Evolutionary conservation across 2,888 invertebrate species (phyloP).

Genomic region (Drosophila longiperda): DNA sequence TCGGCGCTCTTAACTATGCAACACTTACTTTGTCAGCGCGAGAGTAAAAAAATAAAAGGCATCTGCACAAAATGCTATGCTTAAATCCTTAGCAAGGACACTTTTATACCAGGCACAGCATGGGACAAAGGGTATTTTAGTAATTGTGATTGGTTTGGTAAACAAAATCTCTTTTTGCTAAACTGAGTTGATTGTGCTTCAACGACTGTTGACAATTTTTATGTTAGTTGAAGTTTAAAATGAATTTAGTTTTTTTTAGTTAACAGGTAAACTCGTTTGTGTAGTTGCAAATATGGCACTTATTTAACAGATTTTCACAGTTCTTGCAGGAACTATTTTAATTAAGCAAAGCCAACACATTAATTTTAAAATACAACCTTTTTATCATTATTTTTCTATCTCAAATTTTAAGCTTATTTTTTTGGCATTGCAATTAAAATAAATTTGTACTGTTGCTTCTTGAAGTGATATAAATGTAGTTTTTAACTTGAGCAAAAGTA

Average conservation of each 20-base stretch:
- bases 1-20: slow-evolving; percentile 60
- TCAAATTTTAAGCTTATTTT: too few species aligned
- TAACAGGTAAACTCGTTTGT: not conserved
- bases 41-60: slow-evolving; percentile 17
- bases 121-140: not conserved
- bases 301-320: not conserved
- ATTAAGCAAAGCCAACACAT: too few species aligned
- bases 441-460: not conserved
- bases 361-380: too few species aligned
- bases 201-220: not conserved
- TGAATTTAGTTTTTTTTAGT: not conserved
- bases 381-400: too few species aligned
- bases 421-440: not conserved
- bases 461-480: not conserved
- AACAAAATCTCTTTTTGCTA: not conserved
- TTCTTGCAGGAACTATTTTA: too few species aligned
- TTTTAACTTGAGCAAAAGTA: not conserved
- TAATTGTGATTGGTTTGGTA: not conserved
- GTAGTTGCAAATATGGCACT: not conserved
- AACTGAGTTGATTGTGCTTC: not conserved
- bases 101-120: slow-evolving; percentile 6
- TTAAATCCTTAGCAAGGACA: slow-evolving; percentile 49
- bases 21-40: slow-evolving; percentile 67
- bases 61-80: slow-evolving; percentile 46
- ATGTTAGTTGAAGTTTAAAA: not conserved